Evolutionary conservation across 2,888 invertebrate genomes (phyloP), one percentile per base, ranked within the genome.

Genomic region (Incurvaria masculella): DNA sequence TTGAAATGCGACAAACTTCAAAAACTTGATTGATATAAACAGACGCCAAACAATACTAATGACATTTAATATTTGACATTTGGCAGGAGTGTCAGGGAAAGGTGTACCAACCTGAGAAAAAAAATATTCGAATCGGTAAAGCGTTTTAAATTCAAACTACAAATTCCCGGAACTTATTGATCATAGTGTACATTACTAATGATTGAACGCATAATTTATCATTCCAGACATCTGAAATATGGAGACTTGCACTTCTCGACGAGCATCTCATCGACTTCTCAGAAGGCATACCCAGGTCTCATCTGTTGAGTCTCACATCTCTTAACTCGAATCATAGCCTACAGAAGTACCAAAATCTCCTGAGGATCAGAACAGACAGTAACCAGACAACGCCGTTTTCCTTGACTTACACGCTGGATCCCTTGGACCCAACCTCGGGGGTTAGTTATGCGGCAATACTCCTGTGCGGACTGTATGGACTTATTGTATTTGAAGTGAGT

Each of bases 401-500:
- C 0, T 49, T 78, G 46, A 66, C 66, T 11, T 88, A 86, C 56
- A 82, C 86, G 53, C 58, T 84, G 0, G 66, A 84, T 18, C 87
- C 89, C 0, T 75, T 89, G 44, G 82, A 86, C 57, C 63, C 79
- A 2, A 75, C 81, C 27, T 80, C 81, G 45, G 92, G 94, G 0
- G 84, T 91, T 4, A 67, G 87, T 1, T 88, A 87, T 55, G 90
- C 91, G 0, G 85, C 86, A 2, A 50, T 86, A 0, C 80, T 94
- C n/a, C 72, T 95, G 1, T 58, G 85, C 3, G 84, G 86, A 0
- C 79, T 95, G 14, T 95, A 95, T 60, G 65, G 86, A 2, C 68
- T 94, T 11, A 90, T 95, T 51, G 88, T 94, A 56, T 93, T 92
- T 73, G 94, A 95, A 79, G 90, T 93, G 61, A 72, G 71, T n/a